Percentiles rank a stretch among this genome's conserved stretches.
These are phyloP conservation scores for Pagetopsis macropterus DNA, from an alignment of 2,797 vertebrate species.

Conservation along the genomic window DNA sequence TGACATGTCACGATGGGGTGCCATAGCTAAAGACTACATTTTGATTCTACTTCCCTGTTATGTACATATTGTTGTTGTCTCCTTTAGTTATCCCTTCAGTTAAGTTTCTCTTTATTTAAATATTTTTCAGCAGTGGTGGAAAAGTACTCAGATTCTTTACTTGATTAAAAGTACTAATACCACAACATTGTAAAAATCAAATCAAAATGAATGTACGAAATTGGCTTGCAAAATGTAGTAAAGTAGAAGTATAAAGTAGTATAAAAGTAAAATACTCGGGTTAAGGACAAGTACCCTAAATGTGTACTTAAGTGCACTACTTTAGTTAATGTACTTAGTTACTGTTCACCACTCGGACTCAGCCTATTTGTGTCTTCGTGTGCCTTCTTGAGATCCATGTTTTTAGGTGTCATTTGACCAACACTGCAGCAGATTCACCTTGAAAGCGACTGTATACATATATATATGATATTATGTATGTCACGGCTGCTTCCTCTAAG, in stretches of 20 bases:
- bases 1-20: neutral
- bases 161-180: too few relatives aligned
- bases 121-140: too few relatives aligned
- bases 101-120: neutral
- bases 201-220: too few relatives aligned
- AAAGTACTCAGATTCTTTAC: too few relatives aligned
- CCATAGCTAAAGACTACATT: neutral
- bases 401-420: neutral
- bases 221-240: too few relatives aligned
- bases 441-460: neutral
- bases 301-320: too few relatives aligned
- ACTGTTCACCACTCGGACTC: too few relatives aligned
- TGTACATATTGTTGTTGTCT: neutral
- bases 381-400: neutral
- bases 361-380: neutral
- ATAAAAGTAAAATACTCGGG: too few relatives aligned
- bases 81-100: neutral
- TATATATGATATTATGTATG: neutral
- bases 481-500: neutral
- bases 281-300: too few relatives aligned
- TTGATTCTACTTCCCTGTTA: neutral
- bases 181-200: too few relatives aligned
- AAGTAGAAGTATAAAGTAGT: too few relatives aligned
- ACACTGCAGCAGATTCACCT: neutral
- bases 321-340: too few relatives aligned